Conservation (phyloP, 2,888 invertebrate species). For the Diogma glabrata region DNA sequence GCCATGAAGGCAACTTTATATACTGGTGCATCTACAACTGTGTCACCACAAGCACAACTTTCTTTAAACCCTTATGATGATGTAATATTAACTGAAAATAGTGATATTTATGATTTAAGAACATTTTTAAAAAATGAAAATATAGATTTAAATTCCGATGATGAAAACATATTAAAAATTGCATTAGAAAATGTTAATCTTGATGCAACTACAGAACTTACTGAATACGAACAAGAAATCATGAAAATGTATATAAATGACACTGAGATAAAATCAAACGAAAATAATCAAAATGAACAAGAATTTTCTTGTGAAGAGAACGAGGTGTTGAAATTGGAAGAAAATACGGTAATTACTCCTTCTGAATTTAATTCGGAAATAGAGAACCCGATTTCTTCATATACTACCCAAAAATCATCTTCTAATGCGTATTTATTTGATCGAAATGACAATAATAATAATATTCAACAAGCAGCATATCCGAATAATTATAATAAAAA, state of each 20-base stretch:
- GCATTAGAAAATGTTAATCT: slow-evolving; percentile 5
- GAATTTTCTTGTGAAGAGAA: too few relatives aligned
- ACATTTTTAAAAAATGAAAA: neutral
- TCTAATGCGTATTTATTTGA: too few relatives aligned
- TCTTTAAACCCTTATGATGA: slow-evolving; percentile 7
- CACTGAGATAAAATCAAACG: neutral
- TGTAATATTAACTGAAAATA: slow-evolving; percentile 5
- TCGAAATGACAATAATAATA: neutral
- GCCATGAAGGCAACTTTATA: slow-evolving; percentile 12
- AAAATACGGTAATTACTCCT: too few relatives aligned
- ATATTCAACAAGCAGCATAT: neutral
- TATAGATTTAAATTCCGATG: slow-evolving; percentile 8
- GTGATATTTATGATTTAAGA: neutral
- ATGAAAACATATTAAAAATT: slow-evolving; percentile 6
- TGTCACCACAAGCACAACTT: slow-evolving; percentile 5
- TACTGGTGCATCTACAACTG: slow-evolving; percentile 8
- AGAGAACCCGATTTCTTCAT: too few relatives aligned
- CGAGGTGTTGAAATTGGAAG: too few relatives aligned
- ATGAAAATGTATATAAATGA: slow-evolving; percentile 19
- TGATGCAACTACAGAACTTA: slow-evolving; percentile 15
- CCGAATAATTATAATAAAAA: neutral
- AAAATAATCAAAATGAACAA: slow-evolving; percentile 6
- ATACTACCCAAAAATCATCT: too few relatives aligned
- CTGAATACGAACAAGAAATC: slow-evolving; percentile 19
- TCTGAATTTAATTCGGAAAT: too few relatives aligned